Base-by-base conservation (phyloP, 2,113 vertebrate genomes). In the Microcebus murinus region DNA sequence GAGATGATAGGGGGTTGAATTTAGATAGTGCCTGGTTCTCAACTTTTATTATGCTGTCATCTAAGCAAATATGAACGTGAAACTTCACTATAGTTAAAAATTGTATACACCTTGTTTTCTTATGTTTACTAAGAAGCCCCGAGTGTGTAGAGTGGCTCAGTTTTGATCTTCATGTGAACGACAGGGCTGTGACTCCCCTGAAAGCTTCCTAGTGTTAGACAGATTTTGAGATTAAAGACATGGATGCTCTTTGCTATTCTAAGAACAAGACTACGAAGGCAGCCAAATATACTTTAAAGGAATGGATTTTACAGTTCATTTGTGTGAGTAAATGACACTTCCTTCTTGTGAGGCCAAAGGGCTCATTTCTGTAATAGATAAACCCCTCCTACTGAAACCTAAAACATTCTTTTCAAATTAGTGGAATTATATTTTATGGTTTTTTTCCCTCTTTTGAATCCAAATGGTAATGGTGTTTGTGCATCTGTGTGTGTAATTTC, bases 391-490 rank as follows among this genome's bases (percentile, higher is more conserved):
- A 31, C 79, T 67, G 55, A 95, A 91, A 77, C 34, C 29, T 48
- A 63, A 70, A 79, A 70, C 21, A 57, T 67, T 87, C 73, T 80
- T 97, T 97, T 42, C 70, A 84, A 50, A 87, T 80, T 61, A 87
- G 50, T 65, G 13, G 50, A 91, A 76, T 91, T 94, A 45, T 20
- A 63, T 73, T 84, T 93, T 92, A n/a, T 57, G 39, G 73, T 76
- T n/a, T 23, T 61, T 85, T 83, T 80, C 93, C 93, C 36, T 92
- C 31, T 79, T 92, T 95, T 76, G 45, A 67, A 85, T 92, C 31
- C 89, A 74, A 79, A 23, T 57, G 61, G 45, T 57, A 77, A 42
- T 39, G 77, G 31, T 92, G 67, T 86, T 34, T 74, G 31, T 50
- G 10, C 4, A 27, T 55, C 27, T 42, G 0, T 74, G 63, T 71